Conservation (phyloP, 2,888 invertebrate species). For the Chrysolina haemoptera region DNA sequence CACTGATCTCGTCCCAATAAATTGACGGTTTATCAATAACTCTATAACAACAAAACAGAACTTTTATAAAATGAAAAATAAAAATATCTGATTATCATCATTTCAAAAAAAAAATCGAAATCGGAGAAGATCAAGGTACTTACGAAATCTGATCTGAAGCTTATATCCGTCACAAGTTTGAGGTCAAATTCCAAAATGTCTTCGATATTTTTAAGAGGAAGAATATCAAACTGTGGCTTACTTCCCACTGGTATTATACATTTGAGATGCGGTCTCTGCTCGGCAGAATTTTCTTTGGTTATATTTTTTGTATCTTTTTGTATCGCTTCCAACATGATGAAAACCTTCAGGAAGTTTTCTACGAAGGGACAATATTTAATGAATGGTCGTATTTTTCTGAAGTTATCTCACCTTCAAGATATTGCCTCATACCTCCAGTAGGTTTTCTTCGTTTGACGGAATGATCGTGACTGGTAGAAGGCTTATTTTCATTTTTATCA, state of each 20-base stretch:
- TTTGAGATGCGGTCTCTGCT: neutral
- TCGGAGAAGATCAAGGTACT: neutral
- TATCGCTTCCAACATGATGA: neutral
- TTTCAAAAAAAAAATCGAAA: too few species aligned
- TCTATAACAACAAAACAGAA: too few species aligned
- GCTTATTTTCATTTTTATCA: too few species aligned
- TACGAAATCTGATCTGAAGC: conserved; percentile 10
- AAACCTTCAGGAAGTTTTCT: neutral
- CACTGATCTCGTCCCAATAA: too few species aligned
- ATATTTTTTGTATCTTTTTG: neutral
- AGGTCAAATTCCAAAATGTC: conserved; percentile 19
- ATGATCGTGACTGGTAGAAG: too few species aligned
- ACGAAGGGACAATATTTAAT: neutral
- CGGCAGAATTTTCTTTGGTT: neutral
- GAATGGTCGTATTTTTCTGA: neutral
- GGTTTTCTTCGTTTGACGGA: neutral
- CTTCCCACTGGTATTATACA: neutral
- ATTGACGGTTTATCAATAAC: too few species aligned
- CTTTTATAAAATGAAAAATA: too few species aligned
- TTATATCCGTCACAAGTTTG: neutral
- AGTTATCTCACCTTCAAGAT: neutral
- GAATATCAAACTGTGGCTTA: neutral
- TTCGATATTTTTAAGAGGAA: conserved; percentile 15
- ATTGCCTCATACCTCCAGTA: neutral
- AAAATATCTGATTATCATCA: too few species aligned